A percentile compares a stretch with the other conserved stretches of the same genome.
Conservation (phyloP, 2,113 vertebrate genomes). For the Hemibagrus wyckioides region DNA sequence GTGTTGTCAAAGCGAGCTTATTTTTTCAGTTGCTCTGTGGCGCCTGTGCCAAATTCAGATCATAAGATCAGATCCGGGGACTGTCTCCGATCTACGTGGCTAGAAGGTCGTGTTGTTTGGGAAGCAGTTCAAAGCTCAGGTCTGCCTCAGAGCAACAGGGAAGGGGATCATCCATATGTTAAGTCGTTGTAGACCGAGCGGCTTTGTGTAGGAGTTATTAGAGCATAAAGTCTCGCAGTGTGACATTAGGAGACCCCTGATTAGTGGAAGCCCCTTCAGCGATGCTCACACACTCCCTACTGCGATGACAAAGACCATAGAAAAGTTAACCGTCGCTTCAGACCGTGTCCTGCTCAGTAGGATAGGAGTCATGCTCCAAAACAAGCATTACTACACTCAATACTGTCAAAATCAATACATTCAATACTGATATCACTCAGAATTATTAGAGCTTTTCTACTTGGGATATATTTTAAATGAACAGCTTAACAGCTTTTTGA, state of each 20-base stretch:
- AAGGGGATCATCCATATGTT: background rate
- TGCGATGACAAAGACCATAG: background rate
- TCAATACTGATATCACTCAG: background rate
- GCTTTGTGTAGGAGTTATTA: conserved; percentile 22
- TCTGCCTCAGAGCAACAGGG: background rate
- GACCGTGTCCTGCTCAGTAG: background rate
- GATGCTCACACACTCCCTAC: background rate
- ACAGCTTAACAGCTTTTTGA: too few species aligned
- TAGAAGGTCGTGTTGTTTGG: background rate
- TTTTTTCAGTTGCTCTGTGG: background rate
- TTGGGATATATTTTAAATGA: background rate
- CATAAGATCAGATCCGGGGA: background rate
- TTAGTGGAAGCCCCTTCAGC: conserved; percentile 17
- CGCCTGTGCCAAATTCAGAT: background rate
- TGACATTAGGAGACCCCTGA: conserved; percentile 11
- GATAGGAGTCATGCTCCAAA: background rate
- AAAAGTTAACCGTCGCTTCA: conserved; percentile 8
- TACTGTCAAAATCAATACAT: background rate
- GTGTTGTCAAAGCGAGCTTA: background rate
- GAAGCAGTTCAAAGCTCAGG: conserved; percentile 8
- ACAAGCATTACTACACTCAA: background rate
- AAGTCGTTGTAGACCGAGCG: background rate
- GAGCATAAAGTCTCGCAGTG: conserved; percentile 19
- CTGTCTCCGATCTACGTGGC: background rate
- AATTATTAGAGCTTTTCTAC: background rate